Evolutionary conservation across 2,797 vertebrate genomes (phyloP), one percentile per base, ranked within the genome.

Genomic region (Leptoclinus maculatus): DNA sequence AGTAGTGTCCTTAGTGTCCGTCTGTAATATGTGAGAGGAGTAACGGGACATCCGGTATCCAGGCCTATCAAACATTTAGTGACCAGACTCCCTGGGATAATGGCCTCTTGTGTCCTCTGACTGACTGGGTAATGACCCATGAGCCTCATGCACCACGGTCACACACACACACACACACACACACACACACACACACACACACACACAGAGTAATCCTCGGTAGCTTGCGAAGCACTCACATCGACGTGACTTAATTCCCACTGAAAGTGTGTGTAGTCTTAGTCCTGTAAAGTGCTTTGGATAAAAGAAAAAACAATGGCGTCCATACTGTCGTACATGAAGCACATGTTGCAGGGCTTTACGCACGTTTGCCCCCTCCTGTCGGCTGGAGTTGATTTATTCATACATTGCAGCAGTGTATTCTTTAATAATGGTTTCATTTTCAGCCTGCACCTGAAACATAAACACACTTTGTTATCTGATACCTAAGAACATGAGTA

Each of bases 41-140:
- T 68, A 84, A 83, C 72, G 81, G 85, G 88, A 90, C 86, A 82
- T 91, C 88, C 66, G 74, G 78, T 87, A 76, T 74, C 0, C 7
- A 72, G 76, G 66, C 74, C 85, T 83, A 91, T 92, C 75, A 92
- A 92, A 90, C 85, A 91, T 91, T 92, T 83, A 92, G 85, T 43
- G 29, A 83, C 70, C 86, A 77, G 81, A 72, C 79, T 86, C 72
- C 47, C 60, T 25, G 7, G 57, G 78, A 88, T 83, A 91, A 89
- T 80, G 74, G 80, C 77, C 82, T 85, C 72, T 67, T 72, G 74
- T 88, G 80, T 84, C 83, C 85, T 89, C 83, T 75, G 83, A 82
- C 78, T 89, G 88, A 90, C 86, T 77, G 85, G 72, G 58, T 84
- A 88, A 91, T 84, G 87, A 89, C 83, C 85, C 83, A 0, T 83